Evolutionary conservation across 2,888 invertebrate species (phyloP), one percentile per base, ranked within the genome.

Genomic region (Stratiomys singularior): DNA sequence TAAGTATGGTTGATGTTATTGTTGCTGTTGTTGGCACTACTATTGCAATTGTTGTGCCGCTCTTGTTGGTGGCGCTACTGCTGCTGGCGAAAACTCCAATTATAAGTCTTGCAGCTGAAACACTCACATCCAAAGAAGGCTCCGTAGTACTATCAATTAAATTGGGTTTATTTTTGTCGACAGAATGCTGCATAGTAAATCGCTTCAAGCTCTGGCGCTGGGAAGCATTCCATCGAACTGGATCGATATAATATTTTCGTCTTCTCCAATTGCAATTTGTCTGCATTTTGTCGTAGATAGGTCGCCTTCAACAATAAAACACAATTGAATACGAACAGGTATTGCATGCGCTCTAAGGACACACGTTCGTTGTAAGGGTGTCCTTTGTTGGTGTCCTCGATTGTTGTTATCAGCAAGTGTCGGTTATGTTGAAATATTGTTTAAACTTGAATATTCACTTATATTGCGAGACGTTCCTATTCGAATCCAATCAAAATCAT

Each of bases 1-100:
- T 98, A 91, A 92, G 94, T 90, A 79, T 78, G 7, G n/a, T 37
- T 13, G 15, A 13, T 52, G 52, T 15, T 13, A 18, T 52, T 52
- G 30, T 66, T 66, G 15, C 15, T 52, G 52, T 52, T 52, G 52
- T 7, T 52, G 52, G 37, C 18, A 25, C 60, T 60, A 60, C 25
- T 60, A 25, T 15, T n/a, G n/a, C n/a, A n/a, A n/a, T n/a, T n/a
- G n/a, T n/a, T n/a, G n/a, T n/a, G n/a, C n/a, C n/a, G n/a, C n/a
- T n/a, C n/a, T n/a, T n/a, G n/a, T n/a, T 4, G 25, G 23, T 23
- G 60, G 11, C 21, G 46, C 23, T 46, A 46, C 44, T 46, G 67
- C 25, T n/a, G 23, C 21, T 67, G 67, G 18, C 25, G 69, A 25
- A 69, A 69, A 47, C 69, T 69, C 27, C 69, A 46, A 46, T 69